Evolutionary conservation across 1,140 invertebrate genomes (phyloP).

Genomic region (Cydia amplana): DNA sequence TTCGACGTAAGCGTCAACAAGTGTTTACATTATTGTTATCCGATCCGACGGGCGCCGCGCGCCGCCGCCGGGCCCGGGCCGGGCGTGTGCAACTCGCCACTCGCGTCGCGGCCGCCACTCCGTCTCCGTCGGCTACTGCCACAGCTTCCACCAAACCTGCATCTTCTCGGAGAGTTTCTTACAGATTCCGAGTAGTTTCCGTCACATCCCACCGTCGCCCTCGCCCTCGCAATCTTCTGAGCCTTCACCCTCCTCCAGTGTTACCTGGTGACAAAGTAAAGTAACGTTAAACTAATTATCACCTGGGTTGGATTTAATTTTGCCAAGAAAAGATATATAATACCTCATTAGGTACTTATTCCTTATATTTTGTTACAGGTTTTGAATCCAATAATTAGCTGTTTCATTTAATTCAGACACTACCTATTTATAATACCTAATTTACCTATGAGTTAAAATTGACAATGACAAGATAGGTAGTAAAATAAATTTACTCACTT

Average conservation of each 20-base stretch:
- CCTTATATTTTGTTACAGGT: no score
- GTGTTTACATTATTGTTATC: conserved; percentile 58
- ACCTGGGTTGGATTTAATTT: conserved; percentile 2
- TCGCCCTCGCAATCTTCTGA: conserved; percentile 82
- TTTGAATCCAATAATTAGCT: no score
- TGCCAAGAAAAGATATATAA: no score
- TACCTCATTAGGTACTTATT: no score
- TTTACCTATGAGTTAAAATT: conserved; percentile 11
- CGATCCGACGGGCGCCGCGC: conserved; percentile 54
- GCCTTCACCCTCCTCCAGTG: conserved; percentile 88
- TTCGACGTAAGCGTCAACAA: conserved; percentile 76
- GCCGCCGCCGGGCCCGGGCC: conserved; percentile 38
- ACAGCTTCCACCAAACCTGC: conserved; percentile 88
- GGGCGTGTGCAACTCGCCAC: conserved; percentile 35
- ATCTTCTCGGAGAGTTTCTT: conserved; percentile 92
- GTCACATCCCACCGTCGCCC: conserved; percentile 89
- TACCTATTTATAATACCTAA: not conserved
- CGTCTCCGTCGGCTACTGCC: conserved; percentile 78
- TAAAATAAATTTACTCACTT: conserved; percentile 71
- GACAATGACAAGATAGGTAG: not conserved
- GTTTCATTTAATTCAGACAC: not conserved
- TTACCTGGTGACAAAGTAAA: conserved; percentile 82
- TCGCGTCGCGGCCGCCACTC: conserved; percentile 18
- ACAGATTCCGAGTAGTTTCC: conserved; percentile 91
- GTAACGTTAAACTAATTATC: conserved; percentile 35